These are phyloP conservation scores for Cryptus armator DNA, from an alignment of 2,888 invertebrate genomes.

Conservation along the genomic window DNA sequence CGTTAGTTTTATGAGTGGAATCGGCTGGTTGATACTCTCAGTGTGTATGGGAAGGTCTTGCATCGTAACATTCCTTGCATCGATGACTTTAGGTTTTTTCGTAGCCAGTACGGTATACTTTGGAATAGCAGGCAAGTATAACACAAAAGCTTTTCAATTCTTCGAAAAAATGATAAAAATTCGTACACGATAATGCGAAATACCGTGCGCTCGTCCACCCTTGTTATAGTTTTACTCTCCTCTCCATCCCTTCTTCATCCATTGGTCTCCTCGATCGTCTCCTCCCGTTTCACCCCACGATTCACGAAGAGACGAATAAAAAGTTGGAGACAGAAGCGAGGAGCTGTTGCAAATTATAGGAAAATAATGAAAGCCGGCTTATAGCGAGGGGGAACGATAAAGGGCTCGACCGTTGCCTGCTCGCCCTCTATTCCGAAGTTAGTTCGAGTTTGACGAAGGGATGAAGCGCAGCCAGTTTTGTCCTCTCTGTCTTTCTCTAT, in stretches of 20 bases:
- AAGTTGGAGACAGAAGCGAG: slow-evolving; percentile 69
- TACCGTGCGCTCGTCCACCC: slow-evolving; percentile 14
- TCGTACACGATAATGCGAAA: slow-evolving; percentile 9
- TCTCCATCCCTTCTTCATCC: not conserved
- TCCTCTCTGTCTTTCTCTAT: slow-evolving; percentile 70
- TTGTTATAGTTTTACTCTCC: not conserved
- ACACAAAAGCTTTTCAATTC: not conserved
- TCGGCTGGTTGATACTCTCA: slow-evolving; percentile 88
- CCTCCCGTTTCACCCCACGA: slow-evolving; percentile 20
- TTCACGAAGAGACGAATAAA: slow-evolving; percentile 49
- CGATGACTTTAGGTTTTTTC: slow-evolving; percentile 88
- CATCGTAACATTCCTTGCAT: slow-evolving; percentile 87
- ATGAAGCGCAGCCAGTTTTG: slow-evolving; percentile 77
- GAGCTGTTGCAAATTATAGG: slow-evolving; percentile 83
- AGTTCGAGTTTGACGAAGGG: slow-evolving; percentile 82
- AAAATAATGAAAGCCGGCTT: slow-evolving; percentile 84
- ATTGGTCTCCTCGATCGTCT: slow-evolving; percentile 12
- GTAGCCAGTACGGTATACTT: slow-evolving; percentile 87
- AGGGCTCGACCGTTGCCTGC: slow-evolving; percentile 63
- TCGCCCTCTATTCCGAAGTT: slow-evolving; percentile 77
- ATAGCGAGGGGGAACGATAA: slow-evolving; percentile 75
- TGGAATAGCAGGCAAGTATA: slow-evolving; percentile 87
- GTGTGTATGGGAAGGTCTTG: slow-evolving; percentile 88
- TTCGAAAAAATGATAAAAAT: slow-evolving; percentile 22
- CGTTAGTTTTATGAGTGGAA: slow-evolving; percentile 87